Evolutionary conservation across 2,113 vertebrate species (phyloP), one percentile per base, ranked within the genome.

Genomic region (Gopherus evgoodei): DNA sequence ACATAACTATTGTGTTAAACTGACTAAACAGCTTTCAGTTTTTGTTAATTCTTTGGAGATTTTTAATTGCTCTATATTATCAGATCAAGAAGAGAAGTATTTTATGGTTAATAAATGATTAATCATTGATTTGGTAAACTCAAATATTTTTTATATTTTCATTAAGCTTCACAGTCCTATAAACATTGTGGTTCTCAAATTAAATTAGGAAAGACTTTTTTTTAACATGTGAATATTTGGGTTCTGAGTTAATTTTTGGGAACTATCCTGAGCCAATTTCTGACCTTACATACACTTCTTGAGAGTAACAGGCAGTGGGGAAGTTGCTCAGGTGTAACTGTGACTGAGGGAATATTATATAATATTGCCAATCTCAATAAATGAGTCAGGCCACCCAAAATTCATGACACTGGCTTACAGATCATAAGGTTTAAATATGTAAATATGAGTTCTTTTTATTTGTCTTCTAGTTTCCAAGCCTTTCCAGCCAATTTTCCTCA

Each of bases 91-190:
- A 38, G 22, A 44, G 72, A 75, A 75, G 78, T 52, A 59, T 90
- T 90, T 85, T 87, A 85, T 80, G 5, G 24, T 49, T 78, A 85
- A 85, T 84, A 91, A 56, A 76, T 42, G 22, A 13, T 76, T 42
- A 42, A 76, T 12, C 72, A 44, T 78, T 89, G 17, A 80, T 95
- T 95, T 83, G 21, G 2, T 69, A 72, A 49, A 49, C 47, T 49
- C 47, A 49, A 49, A 11, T 49, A 49, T 49, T 49, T 11, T 11
- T 49, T 49, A 49, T 49, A 11, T 49, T 49, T 49, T 49, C 47
- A 49, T 94, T 69, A 89, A 81, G 52, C 50, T 91, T 95, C 85
- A 96, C 93, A 96, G 35, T 27, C 21, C 1, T 79, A 31, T 50
- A 59, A 92, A 82, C 4, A n/a, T 79, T 83, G 35, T 44, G 22